These are phyloP conservation scores for Cabera pusaria DNA, from an alignment of 2,888 invertebrate species.

Conservation along the genomic window DNA sequence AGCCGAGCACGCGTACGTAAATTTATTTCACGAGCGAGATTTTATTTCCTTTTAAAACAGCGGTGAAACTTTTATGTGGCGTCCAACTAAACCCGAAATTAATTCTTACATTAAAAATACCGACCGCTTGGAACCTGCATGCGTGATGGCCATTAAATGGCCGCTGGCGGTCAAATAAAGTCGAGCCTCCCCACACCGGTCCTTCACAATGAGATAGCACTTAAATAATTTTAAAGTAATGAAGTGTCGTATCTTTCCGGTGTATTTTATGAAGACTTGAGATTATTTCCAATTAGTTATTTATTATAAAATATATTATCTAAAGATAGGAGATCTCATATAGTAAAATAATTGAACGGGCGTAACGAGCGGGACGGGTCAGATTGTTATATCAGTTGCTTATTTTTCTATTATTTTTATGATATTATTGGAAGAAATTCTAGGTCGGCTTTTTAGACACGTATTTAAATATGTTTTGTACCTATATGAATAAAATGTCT, in stretches of 20 bases:
- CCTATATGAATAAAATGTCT: slow-evolving; percentile 15
- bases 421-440: no score
- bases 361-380: slow-evolving; percentile 58
- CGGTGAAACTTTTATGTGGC: slow-evolving; percentile 33
- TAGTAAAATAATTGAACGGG: slow-evolving; percentile 34
- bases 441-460: slow-evolving; percentile 32
- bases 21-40: slow-evolving; percentile 30
- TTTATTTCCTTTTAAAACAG: slow-evolving; percentile 32
- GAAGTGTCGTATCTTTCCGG: slow-evolving; percentile 27
- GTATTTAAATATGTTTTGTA: slow-evolving; percentile 25
- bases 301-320: slow-evolving; percentile 30
- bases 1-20: slow-evolving; percentile 29
- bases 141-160: slow-evolving; percentile 30
- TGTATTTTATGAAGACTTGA: slow-evolving; percentile 25
- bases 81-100: slow-evolving; percentile 36
- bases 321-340: slow-evolving; percentile 41
- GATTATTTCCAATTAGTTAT: slow-evolving; percentile 22
- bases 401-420: slow-evolving; percentile 77
- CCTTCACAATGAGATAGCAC: slow-evolving; percentile 23
- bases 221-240: slow-evolving; percentile 27
- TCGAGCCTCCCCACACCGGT: slow-evolving; percentile 9
- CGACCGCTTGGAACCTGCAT: slow-evolving; percentile 20
- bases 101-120: slow-evolving; percentile 16
- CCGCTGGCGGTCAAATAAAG: slow-evolving; percentile 28
- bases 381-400: slow-evolving; percentile 74